A percentile compares a stretch with the other conserved stretches of the same genome.
phyloP scores from a whole-genome alignment of 1,140 invertebrate genomes.

The Diploscapter pachys region DNA sequence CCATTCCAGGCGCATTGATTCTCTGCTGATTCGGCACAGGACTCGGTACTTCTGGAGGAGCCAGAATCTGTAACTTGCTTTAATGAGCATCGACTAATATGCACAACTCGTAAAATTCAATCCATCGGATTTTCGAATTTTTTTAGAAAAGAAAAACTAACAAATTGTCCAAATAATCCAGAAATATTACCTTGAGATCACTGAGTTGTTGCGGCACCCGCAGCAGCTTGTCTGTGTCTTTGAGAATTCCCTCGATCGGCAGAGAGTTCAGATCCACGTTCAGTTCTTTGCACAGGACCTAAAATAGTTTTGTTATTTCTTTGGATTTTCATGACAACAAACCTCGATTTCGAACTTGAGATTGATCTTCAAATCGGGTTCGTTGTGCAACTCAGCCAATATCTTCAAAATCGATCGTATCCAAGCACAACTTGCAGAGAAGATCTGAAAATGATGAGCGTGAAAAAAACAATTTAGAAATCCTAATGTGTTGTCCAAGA shows the following conservation, averaged over 20 bases:
- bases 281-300: constrained; percentile 85
- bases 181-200: constrained; percentile 28
- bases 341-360: constrained; percentile 98
- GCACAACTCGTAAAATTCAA: too few relatives aligned
- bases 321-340: not conserved
- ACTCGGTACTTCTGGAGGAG: too few relatives aligned
- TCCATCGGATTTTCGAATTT: too few relatives aligned
- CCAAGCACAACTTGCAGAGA: constrained; percentile 96
- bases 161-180: too few relatives aligned
- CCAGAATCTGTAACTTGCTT: too few relatives aligned
- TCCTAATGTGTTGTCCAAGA: too few relatives aligned
- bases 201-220: constrained; percentile 37
- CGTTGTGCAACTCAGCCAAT: constrained; percentile 89
- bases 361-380: constrained; percentile 88
- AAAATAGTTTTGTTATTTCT: constrained; percentile 2
- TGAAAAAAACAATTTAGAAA: too few relatives aligned
- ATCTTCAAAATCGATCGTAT: constrained; percentile 96
- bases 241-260: constrained; percentile 58
- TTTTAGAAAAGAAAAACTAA: too few relatives aligned
- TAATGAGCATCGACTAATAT: too few relatives aligned
- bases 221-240: constrained; percentile 38
- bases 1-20: too few relatives aligned
- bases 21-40: too few relatives aligned
- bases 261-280: constrained; percentile 77
- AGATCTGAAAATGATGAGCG: constrained; percentile 67